Evolutionary conservation across 2,888 invertebrate species (phyloP).

Genomic region (Chaitophorus viminalis): DNA sequence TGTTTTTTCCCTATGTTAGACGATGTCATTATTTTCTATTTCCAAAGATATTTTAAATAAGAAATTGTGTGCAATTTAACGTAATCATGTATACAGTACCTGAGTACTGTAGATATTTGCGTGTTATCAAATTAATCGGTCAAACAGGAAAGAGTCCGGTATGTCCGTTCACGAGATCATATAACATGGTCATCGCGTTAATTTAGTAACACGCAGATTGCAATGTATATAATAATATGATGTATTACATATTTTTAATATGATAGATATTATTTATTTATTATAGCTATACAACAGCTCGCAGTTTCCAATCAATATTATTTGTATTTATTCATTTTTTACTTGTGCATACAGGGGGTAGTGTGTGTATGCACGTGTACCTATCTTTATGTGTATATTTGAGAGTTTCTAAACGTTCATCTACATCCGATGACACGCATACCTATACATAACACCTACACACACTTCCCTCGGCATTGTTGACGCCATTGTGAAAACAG

Average conservation of each 20-base stretch:
- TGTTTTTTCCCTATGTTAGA: neutral
- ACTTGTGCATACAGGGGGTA: neutral
- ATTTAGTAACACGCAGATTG: neutral
- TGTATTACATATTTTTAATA: neutral
- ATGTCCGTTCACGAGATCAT: neutral
- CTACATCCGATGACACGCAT: neutral
- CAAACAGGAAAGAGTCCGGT: neutral
- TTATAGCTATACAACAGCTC: neutral
- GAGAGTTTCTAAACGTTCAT: neutral
- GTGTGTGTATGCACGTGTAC: neutral
- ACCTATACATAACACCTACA: neutral
- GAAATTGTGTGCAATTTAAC: neutral
- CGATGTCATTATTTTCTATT: neutral
- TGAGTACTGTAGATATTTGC: neutral
- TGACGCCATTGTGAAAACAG: neutral
- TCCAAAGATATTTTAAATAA: neutral
- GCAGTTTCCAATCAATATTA: neutral
- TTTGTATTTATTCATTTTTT: neutral
- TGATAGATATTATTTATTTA: neutral
- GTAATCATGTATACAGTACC: too few relatives aligned
- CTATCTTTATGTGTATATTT: neutral
- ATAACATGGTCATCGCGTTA: neutral
- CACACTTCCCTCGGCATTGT: neutral
- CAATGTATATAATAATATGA: neutral
- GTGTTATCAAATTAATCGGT: neutral